Conservation (phyloP, 2,888 invertebrate genomes). For the Drosophila recens region DNA sequence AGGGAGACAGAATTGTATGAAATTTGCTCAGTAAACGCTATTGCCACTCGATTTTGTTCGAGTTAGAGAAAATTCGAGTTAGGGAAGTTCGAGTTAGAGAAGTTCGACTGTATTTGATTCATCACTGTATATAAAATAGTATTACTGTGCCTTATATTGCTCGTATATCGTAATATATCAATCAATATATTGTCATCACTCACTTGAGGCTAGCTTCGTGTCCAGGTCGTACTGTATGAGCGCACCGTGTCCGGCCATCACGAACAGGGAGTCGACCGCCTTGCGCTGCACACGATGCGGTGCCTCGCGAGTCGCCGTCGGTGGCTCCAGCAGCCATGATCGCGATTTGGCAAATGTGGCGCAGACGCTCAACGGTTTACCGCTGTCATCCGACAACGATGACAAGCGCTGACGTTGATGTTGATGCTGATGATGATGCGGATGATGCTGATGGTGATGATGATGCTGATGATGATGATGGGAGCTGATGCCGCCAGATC, state of each 20-base stretch:
- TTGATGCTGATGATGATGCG: slow-evolving; percentile 87
- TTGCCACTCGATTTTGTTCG: no score
- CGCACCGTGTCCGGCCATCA: slow-evolving; percentile 95
- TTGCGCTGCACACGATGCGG: slow-evolving; percentile 86
- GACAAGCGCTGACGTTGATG: slow-evolving; percentile 88
- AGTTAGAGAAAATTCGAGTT: no score
- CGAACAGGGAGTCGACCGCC: slow-evolving; percentile 93
- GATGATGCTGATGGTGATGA: slow-evolving; percentile 88
- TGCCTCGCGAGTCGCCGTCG: slow-evolving; percentile 85
- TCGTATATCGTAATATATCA: no score
- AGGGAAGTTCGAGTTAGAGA: no score
- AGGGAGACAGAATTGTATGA: no score
- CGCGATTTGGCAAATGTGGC: slow-evolving; percentile 92
- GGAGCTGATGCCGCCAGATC: slow-evolving; percentile 82
- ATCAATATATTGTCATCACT: slow-evolving; percentile 30
- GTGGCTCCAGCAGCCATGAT: slow-evolving; percentile 88
- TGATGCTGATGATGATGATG: slow-evolving; percentile 86
- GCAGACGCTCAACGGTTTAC: slow-evolving; percentile 90
- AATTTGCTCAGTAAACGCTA: no score
- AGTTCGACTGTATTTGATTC: no score
- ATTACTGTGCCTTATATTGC: no score
- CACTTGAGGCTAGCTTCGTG: slow-evolving; percentile 88
- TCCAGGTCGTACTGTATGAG: slow-evolving; percentile 95
- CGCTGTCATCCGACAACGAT: slow-evolving; percentile 90
- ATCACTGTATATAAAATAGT: no score